A percentile compares a stretch with the other conserved stretches of the same genome.
Conservation (phyloP, 1,140 invertebrate genomes). For the Bombus confusus region DNA sequence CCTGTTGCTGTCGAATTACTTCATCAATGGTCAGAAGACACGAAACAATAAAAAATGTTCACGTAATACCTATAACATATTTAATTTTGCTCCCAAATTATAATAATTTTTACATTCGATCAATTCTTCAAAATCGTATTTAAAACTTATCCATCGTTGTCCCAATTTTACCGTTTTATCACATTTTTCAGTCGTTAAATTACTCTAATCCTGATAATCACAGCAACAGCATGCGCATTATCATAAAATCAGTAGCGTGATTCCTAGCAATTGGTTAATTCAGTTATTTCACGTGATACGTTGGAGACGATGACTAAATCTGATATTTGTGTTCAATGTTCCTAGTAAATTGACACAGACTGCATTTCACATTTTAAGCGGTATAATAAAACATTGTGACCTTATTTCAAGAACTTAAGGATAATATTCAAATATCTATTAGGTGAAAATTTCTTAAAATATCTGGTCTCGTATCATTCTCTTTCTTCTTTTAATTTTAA, state of each 20-base stretch:
- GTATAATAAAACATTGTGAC: not conserved
- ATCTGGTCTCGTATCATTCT: not conserved
- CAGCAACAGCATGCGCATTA: conserved; percentile 7
- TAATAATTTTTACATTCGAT: not conserved
- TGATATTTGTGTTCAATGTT: not conserved
- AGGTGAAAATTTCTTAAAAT: not conserved
- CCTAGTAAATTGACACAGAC: not conserved
- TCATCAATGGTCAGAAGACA: not conserved
- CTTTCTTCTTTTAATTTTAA: not conserved
- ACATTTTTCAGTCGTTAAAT: not conserved
- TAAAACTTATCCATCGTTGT: not conserved
- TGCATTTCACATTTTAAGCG: not conserved
- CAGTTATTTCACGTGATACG: not conserved
- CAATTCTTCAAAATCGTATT: not conserved
- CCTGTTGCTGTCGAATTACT: not conserved
- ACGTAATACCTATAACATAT: not conserved
- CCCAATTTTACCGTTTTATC: not conserved
- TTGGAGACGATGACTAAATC: conserved; percentile 6
- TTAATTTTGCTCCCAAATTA: not conserved
- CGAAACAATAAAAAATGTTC: not conserved
- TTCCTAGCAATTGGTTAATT: not conserved
- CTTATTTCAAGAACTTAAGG: not conserved
- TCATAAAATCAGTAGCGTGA: conserved; percentile 2
- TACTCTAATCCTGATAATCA: not conserved
- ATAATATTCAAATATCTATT: not conserved